Evolutionary conservation across 2,797 vertebrate species (phyloP), one percentile per base, ranked within the genome.

Genomic region (Corythornis leucogaster): DNA sequence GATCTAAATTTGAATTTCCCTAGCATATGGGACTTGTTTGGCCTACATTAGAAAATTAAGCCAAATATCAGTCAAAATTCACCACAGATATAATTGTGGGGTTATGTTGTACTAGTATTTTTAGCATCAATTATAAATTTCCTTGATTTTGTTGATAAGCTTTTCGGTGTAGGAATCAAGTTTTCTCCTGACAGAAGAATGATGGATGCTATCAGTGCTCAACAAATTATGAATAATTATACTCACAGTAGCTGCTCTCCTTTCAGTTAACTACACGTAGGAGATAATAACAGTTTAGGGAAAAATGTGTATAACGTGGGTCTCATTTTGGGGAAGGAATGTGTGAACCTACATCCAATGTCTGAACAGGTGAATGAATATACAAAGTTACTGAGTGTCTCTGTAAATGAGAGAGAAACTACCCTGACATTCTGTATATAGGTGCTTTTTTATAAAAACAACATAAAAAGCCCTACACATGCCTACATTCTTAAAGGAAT

Each of bases 121-220:
- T 85, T 53, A 78, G 30, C 30, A 48, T 22, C 7, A 69, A 11
- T 31, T 55, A 57, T 53, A 64, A 55, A 71, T 79, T 84, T 86
- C 50, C 84, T 84, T 82, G 12, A 28, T 85, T 77, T 80, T 82
- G 5, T 77, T 74, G 63, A 67, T 86, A 38, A 91, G 12, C 5
- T 87, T 92, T 91, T 82, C 59, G 46, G 40, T 79, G 30, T 70
- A 80, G 25, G 61, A 94, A 80, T 84, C 15, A 63, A 70, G 42
- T 91, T 88, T 90, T 75, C 53, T 92, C 20, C 61, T 94, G 83
- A 68, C 75, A 77, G 68, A 91, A 80, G 50, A 92, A 78, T 68
- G 87, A 93, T 87, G 81, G 86, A 92, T 93, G 22, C 15, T 86
- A 84, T 68, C 64, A 77, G 25, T 68, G 40, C 42, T 82, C 68